Conservation (phyloP, 2,797 vertebrate species). For the Zenarchopterus dispar region DNA sequence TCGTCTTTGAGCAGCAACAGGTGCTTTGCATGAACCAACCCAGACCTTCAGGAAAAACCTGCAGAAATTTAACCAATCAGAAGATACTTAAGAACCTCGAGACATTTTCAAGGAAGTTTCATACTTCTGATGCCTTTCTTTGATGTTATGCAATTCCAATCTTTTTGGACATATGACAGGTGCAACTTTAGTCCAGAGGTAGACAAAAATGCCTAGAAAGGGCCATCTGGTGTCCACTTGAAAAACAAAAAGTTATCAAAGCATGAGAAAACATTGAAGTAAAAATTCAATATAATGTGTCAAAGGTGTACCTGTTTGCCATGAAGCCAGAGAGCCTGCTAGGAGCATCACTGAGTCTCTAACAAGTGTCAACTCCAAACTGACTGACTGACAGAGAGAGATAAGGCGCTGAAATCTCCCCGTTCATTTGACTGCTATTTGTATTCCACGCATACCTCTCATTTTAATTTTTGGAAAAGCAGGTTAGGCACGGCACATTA, state of each 20-base stretch:
- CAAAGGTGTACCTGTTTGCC: slow-evolving; percentile 10
- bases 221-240: too few relatives aligned
- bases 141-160: too few relatives aligned
- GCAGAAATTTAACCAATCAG: too few relatives aligned
- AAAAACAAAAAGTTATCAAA: slow-evolving; percentile 11
- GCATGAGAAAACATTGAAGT: slow-evolving; percentile 14
- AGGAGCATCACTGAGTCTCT: slow-evolving; percentile 44
- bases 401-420: slow-evolving; percentile 66
- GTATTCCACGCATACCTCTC: slow-evolving; percentile 71
- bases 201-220: too few relatives aligned
- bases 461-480: slow-evolving; percentile 72
- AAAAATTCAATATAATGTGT: slow-evolving; percentile 3
- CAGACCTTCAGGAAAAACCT: too few relatives aligned
- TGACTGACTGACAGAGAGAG: slow-evolving; percentile 69
- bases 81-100: too few relatives aligned
- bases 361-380: slow-evolving; percentile 37
- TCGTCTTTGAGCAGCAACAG: too few relatives aligned
- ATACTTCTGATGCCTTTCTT: too few relatives aligned
- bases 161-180: too few relatives aligned
- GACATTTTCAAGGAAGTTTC: too few relatives aligned
- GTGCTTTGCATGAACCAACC: too few relatives aligned
- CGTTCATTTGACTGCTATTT: slow-evolving; percentile 74
- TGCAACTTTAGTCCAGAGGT: too few relatives aligned
- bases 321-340: slow-evolving; percentile 42
- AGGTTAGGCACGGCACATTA: slow-evolving; percentile 25